These are phyloP conservation scores for Cynaeus angustus DNA, from an alignment of 2,888 invertebrate species.

Conservation along the genomic window DNA sequence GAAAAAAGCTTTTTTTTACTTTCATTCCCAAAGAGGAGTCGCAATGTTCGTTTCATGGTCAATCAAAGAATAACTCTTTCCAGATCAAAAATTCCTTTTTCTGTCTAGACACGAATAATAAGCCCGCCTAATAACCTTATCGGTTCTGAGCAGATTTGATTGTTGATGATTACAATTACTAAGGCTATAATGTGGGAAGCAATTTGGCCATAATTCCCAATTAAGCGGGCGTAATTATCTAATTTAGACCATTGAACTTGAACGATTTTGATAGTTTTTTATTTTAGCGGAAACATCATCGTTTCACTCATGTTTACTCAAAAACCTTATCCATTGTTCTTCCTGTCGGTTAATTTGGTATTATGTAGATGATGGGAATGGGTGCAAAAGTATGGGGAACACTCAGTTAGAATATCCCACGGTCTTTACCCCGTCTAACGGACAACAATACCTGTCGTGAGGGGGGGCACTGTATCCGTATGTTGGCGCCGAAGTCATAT, in stretches of 20 bases:
- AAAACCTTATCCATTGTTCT: slow-evolving; percentile 55
- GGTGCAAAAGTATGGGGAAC: slow-evolving; percentile 60
- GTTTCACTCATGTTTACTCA: slow-evolving; percentile 24
- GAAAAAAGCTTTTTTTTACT: no score
- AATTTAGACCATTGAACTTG: not conserved
- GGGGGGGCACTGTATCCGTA: slow-evolving; percentile 52
- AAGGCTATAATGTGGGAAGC: not conserved
- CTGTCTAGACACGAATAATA: no score
- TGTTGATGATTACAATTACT: not conserved
- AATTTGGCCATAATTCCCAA: not conserved
- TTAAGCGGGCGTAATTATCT: slow-evolving; percentile 5
- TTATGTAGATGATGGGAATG: slow-evolving; percentile 63
- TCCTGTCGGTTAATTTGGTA: slow-evolving; percentile 60
- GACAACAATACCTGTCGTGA: slow-evolving; percentile 62
- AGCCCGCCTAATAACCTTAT: no score
- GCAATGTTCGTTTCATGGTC: no score
- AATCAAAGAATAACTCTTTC: no score
- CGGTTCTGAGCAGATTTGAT: not conserved
- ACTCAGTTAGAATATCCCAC: slow-evolving; percentile 64
- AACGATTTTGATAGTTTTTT: slow-evolving; percentile 2
- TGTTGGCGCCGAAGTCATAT: slow-evolving; percentile 45
- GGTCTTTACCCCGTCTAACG: slow-evolving; percentile 66
- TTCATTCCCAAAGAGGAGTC: no score
- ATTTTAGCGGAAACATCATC: slow-evolving; percentile 27
- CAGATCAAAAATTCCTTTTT: no score